phyloP scores from a whole-genome alignment of 2,797 vertebrate genomes.

The Argya squamiceps region DNA sequence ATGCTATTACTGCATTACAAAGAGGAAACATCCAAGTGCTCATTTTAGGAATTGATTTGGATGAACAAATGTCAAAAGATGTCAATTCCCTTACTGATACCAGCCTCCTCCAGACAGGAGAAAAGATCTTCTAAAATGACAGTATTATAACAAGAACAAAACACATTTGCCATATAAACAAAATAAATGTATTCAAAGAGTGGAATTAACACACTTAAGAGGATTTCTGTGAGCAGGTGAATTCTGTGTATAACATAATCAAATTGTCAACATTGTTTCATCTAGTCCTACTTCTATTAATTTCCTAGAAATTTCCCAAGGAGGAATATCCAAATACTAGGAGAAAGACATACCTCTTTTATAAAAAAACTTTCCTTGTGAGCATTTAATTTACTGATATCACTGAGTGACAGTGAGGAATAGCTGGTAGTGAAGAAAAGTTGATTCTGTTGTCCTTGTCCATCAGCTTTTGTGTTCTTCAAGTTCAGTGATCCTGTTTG shows the following conservation, averaged over 20 bases:
- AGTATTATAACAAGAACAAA: constrained; percentile 58
- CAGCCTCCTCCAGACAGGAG: constrained; percentile 41
- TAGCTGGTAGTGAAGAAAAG: background rate
- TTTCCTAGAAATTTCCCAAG: constrained; percentile 24
- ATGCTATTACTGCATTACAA: background rate
- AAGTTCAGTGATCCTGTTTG: background rate
- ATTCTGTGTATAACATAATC: constrained; percentile 71
- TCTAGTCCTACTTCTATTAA: constrained; percentile 49
- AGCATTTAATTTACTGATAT: background rate
- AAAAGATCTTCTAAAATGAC: constrained; percentile 41
- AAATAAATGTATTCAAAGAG: constrained; percentile 73
- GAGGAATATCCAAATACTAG: background rate
- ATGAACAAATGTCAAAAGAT: background rate
- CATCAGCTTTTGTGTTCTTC: background rate
- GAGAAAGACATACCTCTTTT: background rate
- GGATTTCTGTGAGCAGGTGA: constrained; percentile 67
- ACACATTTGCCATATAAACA: constrained; percentile 55
- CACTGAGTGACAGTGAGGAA: background rate
- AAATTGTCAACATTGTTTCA: constrained; percentile 62
- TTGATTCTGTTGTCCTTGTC: background rate
- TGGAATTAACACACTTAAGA: constrained; percentile 62
- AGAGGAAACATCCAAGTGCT: background rate
- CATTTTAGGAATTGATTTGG: background rate
- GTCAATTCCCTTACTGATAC: constrained; percentile 27
- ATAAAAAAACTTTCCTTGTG: background rate